A percentile compares a stretch with the other conserved stretches of the same genome.
phyloP scores from a whole-genome alignment of 2,888 invertebrate species.

The Scrobipalpa atriplicella region DNA sequence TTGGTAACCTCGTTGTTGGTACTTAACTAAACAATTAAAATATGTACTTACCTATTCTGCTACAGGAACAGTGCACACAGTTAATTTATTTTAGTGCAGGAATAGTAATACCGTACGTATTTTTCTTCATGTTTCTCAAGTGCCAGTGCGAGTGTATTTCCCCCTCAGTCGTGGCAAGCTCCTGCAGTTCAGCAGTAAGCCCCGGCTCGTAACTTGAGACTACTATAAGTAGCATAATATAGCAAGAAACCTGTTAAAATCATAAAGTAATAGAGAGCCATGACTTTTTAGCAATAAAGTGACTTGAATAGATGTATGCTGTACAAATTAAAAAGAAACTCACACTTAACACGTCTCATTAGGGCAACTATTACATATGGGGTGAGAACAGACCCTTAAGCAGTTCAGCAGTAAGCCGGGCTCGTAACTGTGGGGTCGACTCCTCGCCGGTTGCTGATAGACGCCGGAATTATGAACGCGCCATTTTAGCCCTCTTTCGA shows the following conservation, averaged over 20 bases:
- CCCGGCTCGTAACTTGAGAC: constrained; percentile 47
- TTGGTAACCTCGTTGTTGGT: too few species aligned
- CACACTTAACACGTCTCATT: too few species aligned
- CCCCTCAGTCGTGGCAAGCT: constrained; percentile 40
- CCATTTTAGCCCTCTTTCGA: constrained; percentile 74
- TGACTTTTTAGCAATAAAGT: too few species aligned
- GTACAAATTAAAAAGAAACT: too few species aligned
- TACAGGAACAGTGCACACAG: neutral
- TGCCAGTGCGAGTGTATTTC: constrained; percentile 20
- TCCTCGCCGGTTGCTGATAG: constrained; percentile 44
- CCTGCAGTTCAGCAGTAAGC: constrained; percentile 66
- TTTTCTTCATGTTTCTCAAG: neutral
- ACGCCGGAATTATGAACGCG: constrained; percentile 72
- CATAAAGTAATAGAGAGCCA: too few species aligned
- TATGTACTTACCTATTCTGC: neutral
- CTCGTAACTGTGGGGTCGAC: constrained; percentile 65
- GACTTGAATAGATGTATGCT: too few species aligned
- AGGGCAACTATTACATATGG: too few species aligned
- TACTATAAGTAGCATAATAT: too few species aligned
- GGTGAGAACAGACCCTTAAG: too few species aligned
- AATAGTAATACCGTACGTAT: neutral
- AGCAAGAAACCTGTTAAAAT: too few species aligned
- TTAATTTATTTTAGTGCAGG: neutral
- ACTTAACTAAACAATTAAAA: neutral
- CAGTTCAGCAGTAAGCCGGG: constrained; percentile 29